Percentiles rank a stretch among this genome's conserved stretches.
Evolutionary conservation across 2,888 invertebrate species (phyloP).

Genomic region (Nesidiocoris tenuis): DNA sequence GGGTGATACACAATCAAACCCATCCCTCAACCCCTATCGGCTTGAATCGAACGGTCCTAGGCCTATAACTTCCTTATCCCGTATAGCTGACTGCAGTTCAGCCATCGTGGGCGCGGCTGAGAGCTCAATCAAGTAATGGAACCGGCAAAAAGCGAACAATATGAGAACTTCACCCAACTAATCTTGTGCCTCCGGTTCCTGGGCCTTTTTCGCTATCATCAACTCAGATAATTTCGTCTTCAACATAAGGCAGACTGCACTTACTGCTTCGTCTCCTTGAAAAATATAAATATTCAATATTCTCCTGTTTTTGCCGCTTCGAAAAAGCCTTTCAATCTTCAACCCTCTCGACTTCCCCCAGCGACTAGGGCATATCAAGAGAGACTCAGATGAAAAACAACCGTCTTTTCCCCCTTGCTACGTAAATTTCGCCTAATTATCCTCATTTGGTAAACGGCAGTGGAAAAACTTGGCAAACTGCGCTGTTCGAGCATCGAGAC

Average conservation of each 20-base stretch:
- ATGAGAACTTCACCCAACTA: conserved; percentile 24
- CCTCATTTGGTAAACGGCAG: conserved; percentile 1
- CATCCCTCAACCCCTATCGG: conserved; percentile 17
- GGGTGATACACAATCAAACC: no score
- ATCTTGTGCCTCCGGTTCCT: conserved; percentile 3
- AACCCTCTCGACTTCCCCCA: conserved; percentile 22
- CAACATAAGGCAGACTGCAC: no score
- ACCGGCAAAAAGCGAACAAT: conserved; percentile 33
- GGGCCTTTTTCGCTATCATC: no score
- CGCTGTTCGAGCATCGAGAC: no score
- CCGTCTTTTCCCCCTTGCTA: not conserved
- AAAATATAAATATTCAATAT: conserved; percentile 35
- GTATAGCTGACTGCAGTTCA: no score
- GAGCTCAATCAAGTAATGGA: conserved; percentile 30
- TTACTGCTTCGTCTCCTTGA: no score
- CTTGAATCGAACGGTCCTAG: not conserved
- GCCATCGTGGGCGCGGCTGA: not conserved
- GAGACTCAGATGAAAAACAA: conserved; percentile 25
- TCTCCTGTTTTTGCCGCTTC: not conserved
- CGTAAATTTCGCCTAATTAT: conserved; percentile 32
- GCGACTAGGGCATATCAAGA: conserved; percentile 19
- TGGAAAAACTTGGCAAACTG: conserved; percentile 18
- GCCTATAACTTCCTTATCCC: conserved; percentile 27
- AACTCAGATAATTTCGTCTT: no score
- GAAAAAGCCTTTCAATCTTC: not conserved